These are phyloP conservation scores for Pocillopora verrucosa DNA, from an alignment of 64 coral and sea anemone species.

Conservation along the genomic window DNA sequence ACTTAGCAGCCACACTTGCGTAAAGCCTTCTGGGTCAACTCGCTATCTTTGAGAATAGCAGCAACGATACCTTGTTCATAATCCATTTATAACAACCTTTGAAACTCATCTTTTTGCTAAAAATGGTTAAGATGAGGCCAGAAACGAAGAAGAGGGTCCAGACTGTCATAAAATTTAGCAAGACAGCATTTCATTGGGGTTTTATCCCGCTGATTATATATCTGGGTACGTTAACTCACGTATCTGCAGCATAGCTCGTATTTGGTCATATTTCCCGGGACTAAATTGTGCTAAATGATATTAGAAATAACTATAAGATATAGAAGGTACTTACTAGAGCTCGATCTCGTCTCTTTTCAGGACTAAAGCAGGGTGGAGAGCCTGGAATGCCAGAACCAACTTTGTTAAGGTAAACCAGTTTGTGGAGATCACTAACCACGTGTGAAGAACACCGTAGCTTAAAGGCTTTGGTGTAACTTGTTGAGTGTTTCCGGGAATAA, in stretches of 20 bases:
- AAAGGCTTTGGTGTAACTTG: too few relatives aligned
- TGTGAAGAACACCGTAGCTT: too few relatives aligned
- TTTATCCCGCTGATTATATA: slow-evolving; percentile 96
- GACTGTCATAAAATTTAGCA: slow-evolving; percentile 69
- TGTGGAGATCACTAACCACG: too few relatives aligned
- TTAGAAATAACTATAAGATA: not conserved
- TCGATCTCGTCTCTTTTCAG: slow-evolving; percentile 29
- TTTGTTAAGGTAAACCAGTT: slow-evolving; percentile 64
- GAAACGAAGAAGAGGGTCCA: slow-evolving; percentile 92
- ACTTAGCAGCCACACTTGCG: not conserved
- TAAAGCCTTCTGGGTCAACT: slow-evolving; percentile 2
- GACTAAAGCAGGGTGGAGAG: slow-evolving; percentile 87
- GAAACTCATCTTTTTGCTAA: not conserved
- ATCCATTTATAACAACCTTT: not conserved
- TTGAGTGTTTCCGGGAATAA: not conserved
- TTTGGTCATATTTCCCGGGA: not conserved
- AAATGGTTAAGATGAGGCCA: slow-evolving; percentile 57
- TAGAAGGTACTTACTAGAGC: not conserved
- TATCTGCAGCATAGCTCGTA: not conserved
- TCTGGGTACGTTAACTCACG: slow-evolving; percentile 42
- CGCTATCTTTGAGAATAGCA: slow-evolving; percentile 1
- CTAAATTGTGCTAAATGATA: not conserved
- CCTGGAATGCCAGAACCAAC: slow-evolving; percentile 97
- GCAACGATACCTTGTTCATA: not conserved
- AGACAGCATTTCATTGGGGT: slow-evolving; percentile 94